Conservation (phyloP, 37 sponge, comb jelly and placozoan genomes). For the Bolinopsis microptera region DNA sequence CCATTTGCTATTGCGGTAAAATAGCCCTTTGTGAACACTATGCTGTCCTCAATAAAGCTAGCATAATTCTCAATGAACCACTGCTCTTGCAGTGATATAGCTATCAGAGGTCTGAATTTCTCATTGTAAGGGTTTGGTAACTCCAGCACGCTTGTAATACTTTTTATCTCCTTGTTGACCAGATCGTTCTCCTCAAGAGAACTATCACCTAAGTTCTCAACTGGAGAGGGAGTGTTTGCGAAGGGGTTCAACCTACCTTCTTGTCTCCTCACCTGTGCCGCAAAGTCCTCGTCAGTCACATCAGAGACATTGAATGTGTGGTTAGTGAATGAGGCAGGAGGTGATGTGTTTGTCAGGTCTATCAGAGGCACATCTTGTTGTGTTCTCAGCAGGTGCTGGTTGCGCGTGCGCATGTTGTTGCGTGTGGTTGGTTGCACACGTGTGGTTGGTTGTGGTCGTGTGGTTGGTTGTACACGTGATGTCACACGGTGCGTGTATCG, state of each 20-base stretch:
- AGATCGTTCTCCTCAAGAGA: background rate
- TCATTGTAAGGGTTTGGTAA: background rate
- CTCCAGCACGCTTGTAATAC: background rate
- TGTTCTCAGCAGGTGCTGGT: background rate
- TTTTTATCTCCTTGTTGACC: background rate
- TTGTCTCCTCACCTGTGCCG: background rate
- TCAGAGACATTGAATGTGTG: background rate
- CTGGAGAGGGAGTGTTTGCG: background rate
- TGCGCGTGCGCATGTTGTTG: background rate
- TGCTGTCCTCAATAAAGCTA: background rate
- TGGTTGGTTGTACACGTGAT: background rate
- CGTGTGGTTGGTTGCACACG: background rate
- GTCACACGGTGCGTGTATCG: background rate
- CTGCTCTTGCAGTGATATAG: slow-evolving; percentile 3
- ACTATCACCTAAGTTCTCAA: background rate
- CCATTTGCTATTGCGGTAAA: background rate
- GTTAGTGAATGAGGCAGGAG: background rate
- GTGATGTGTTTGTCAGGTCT: background rate
- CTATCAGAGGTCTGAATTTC: background rate
- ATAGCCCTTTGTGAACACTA: background rate
- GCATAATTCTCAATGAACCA: background rate
- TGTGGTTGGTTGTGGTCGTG: background rate
- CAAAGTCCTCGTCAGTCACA: background rate
- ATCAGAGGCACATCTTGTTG: background rate
- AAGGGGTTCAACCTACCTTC: background rate